A percentile compares a stretch with the other conserved stretches of the same genome.
Conservation (phyloP, 64 coral and sea anemone species). For the Cladopsammia gracilis region DNA sequence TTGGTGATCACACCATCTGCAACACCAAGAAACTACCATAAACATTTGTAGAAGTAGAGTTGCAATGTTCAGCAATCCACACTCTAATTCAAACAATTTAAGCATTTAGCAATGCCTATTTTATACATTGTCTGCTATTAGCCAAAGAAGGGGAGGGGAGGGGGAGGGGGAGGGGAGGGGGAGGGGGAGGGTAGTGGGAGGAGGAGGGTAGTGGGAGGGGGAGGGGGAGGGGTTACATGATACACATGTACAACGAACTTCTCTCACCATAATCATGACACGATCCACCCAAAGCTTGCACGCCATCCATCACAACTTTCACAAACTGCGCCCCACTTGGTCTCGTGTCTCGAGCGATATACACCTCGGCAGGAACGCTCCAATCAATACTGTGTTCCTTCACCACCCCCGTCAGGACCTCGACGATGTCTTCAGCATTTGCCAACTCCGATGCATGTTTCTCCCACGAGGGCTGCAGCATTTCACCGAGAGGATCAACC, state of each 20-base stretch:
- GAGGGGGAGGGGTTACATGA: neutral
- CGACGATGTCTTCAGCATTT: slow-evolving; percentile 81
- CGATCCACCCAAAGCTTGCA: slow-evolving; percentile 84
- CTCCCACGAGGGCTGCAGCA: slow-evolving; percentile 95
- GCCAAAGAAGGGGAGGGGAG: neutral
- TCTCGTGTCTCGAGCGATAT: slow-evolving; percentile 92
- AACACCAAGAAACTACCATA: too few relatives aligned
- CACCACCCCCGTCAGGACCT: slow-evolving; percentile 49
- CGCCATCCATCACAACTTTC: slow-evolving; percentile 77
- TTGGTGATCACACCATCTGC: too few relatives aligned
- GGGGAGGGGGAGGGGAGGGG: neutral
- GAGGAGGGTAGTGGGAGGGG: neutral
- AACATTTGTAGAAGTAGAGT: too few relatives aligned
- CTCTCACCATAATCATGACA: slow-evolving; percentile 89
- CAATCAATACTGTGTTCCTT: slow-evolving; percentile 54
- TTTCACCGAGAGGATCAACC: slow-evolving; percentile 96
- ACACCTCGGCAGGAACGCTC: slow-evolving; percentile 63
- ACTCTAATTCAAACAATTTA: too few relatives aligned
- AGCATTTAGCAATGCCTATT: too few relatives aligned
- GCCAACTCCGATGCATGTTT: slow-evolving; percentile 88
- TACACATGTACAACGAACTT: neutral
- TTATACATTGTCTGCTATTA: too few relatives aligned
- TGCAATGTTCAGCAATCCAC: too few relatives aligned
- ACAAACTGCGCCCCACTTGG: slow-evolving; percentile 82
- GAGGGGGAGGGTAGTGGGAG: neutral